A percentile compares a stretch with the other conserved stretches of the same genome.
Evolutionary conservation across 1,140 invertebrate species (phyloP).

Genomic region (Drosophila pseudoananassae): DNA sequence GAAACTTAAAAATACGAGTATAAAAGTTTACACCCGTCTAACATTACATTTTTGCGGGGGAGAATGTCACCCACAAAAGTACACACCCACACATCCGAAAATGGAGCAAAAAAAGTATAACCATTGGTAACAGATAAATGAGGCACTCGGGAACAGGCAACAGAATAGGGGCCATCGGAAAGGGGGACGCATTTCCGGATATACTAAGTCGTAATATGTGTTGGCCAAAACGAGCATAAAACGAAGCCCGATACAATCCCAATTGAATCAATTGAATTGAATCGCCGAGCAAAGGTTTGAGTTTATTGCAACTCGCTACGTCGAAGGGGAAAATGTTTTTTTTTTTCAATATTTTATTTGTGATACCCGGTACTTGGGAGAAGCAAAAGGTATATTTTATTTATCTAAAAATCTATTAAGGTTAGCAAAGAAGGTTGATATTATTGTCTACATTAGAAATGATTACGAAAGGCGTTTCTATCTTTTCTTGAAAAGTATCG

Average conservation of each 20-base stretch:
- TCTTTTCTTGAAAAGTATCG: too few species aligned
- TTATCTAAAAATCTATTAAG: too few species aligned
- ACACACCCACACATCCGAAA: slow-evolving; percentile 48
- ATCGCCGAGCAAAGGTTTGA: slow-evolving; percentile 64
- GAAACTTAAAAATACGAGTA: slow-evolving; percentile 22
- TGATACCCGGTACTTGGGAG: background rate
- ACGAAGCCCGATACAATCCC: slow-evolving; percentile 74
- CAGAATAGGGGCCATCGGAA: slow-evolving; percentile 9
- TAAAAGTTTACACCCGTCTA: slow-evolving; percentile 54
- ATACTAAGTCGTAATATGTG: slow-evolving; percentile 45
- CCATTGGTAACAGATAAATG: slow-evolving; percentile 74
- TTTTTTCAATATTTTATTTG: background rate
- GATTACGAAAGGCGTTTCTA: too few species aligned
- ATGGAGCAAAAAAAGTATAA: slow-evolving; percentile 29
- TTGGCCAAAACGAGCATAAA: slow-evolving; percentile 70
- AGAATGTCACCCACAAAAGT: slow-evolving; percentile 30
- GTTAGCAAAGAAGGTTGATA: too few species aligned
- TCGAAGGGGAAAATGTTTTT: slow-evolving; percentile 6
- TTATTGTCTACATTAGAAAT: too few species aligned
- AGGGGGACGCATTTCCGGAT: slow-evolving; percentile 13
- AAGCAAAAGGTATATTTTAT: background rate
- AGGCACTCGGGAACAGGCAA: slow-evolving; percentile 65
- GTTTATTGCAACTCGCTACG: slow-evolving; percentile 25
- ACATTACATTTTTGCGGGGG: slow-evolving; percentile 61
- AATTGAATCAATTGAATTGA: slow-evolving; percentile 81